phyloP scores from a whole-genome alignment of 2,888 invertebrate species.

The Eulithis testata region DNA sequence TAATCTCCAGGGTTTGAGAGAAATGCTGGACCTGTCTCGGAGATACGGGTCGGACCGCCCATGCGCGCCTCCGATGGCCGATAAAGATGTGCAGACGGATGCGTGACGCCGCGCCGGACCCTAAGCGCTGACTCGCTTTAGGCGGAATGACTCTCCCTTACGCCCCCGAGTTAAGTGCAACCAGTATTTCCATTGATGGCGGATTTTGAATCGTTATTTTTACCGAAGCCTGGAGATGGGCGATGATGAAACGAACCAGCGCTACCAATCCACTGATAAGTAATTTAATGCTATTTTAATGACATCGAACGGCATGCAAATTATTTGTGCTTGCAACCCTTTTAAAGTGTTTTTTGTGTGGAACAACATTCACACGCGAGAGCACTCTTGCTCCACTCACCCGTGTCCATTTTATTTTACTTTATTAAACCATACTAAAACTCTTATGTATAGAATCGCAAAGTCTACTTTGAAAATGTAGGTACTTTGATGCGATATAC shows the following conservation, averaged over 20 bases:
- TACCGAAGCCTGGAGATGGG: neutral
- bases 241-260: conserved; percentile 2
- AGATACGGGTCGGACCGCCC: conserved; percentile 87
- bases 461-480: too few species aligned
- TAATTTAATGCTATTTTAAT: neutral
- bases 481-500: too few species aligned
- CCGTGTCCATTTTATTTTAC: neutral
- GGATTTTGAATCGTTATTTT: conserved; percentile 1
- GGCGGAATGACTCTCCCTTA: conserved; percentile 38
- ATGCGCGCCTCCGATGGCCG: conserved; percentile 85
- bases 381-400: neutral
- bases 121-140: conserved; percentile 36
- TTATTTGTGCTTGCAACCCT: neutral
- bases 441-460: too few species aligned
- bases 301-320: neutral
- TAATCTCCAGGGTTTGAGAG: conserved; percentile 88
- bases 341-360: neutral
- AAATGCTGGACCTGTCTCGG: conserved; percentile 92
- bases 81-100: conserved; percentile 91
- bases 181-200: conserved; percentile 1
- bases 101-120: conserved; percentile 72
- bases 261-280: conserved; percentile 1
- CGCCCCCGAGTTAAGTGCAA: conserved; percentile 25
- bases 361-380: neutral
- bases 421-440: neutral